Conservation (phyloP, 2,888 invertebrate species). For the Graphium colonna region DNA sequence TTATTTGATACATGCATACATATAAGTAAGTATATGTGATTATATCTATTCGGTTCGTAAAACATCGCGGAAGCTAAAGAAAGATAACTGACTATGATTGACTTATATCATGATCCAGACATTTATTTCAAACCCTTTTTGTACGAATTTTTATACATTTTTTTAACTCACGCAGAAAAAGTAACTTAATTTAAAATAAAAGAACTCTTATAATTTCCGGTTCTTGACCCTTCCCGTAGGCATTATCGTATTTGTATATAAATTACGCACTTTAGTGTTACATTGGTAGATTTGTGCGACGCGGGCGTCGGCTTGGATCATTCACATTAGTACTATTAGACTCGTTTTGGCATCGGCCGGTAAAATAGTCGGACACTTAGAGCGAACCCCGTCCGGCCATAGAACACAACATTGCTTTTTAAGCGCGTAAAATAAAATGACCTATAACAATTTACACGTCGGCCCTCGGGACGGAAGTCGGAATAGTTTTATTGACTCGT, state of each 20-base stretch:
- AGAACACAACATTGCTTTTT: conserved; percentile 65
- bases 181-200: conserved; percentile 1
- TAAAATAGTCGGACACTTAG: conserved; percentile 37
- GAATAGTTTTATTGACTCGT: conserved; percentile 50
- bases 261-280: background rate
- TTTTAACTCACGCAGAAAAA: no score
- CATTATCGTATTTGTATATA: background rate
- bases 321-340: conserved; percentile 21
- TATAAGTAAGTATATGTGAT: no score
- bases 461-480: conserved; percentile 50
- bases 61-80: no score
- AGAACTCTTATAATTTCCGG: background rate
- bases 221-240: background rate
- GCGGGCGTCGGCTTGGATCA: background rate
- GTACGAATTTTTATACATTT: no score
- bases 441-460: conserved; percentile 61
- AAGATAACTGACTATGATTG: no score
- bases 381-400: conserved; percentile 37
- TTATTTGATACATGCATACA: no score
- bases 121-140: no score
- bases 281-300: background rate
- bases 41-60: no score
- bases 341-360: conserved; percentile 23
- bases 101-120: no score
- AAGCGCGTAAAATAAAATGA: conserved; percentile 53